Evolutionary conservation across 2,797 vertebrate genomes (phyloP).

Genomic region (Schizopygopsis pylzovi): DNA sequence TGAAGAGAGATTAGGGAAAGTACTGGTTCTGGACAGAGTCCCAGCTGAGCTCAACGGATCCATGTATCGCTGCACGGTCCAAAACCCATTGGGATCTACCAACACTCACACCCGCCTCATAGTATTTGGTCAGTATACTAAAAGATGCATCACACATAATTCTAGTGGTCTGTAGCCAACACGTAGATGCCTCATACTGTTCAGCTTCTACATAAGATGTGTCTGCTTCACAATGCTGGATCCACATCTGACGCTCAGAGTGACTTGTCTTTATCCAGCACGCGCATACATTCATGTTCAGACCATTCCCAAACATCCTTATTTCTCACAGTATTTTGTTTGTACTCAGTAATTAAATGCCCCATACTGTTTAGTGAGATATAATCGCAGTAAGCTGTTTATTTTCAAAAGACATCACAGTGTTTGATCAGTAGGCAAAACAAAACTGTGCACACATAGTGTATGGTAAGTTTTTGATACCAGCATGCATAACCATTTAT

Average conservation of each 20-base stretch:
- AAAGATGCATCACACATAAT: not conserved
- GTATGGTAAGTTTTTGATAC: not conserved
- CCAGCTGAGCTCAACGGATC: conserved; percentile 92
- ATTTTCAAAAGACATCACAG: conserved; percentile 9
- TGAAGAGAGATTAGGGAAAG: conserved; percentile 80
- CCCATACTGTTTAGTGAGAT: conserved; percentile 16
- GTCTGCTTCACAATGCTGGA: not conserved
- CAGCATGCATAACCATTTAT: not conserved
- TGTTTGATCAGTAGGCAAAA: conserved; percentile 7
- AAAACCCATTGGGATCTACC: conserved; percentile 92
- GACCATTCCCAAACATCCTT: conserved; percentile 9
- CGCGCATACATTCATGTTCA: not conserved
- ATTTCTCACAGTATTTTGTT: conserved; percentile 17
- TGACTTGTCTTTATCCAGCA: conserved; percentile 10
- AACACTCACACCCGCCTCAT: conserved; percentile 93
- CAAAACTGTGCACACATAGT: not conserved
- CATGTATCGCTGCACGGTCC: conserved; percentile 93
- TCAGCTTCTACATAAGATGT: not conserved
- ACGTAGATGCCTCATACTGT: not conserved
- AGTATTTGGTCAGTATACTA: conserved; percentile 83
- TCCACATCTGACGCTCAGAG: not conserved
- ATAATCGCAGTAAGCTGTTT: not conserved
- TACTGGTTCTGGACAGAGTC: conserved; percentile 88
- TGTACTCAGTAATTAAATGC: conserved; percentile 5
- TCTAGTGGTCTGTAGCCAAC: conserved; percentile 14